Percentiles rank a stretch among this genome's conserved stretches.
phyloP scores from a whole-genome alignment of 2,888 invertebrate genomes.

The Pyrocoelia pectoralis region DNA sequence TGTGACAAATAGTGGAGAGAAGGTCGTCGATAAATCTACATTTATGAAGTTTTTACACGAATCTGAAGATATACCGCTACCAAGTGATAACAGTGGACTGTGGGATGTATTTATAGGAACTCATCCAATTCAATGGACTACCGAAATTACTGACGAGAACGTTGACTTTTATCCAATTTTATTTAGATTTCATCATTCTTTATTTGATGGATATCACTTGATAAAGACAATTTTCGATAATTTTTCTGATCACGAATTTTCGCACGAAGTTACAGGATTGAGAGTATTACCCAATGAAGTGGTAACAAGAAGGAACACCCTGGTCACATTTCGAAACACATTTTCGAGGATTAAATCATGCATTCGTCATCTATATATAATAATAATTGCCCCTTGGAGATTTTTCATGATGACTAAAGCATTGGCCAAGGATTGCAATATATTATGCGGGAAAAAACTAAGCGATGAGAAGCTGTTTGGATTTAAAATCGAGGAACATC shows the following conservation, averaged over 20 bases:
- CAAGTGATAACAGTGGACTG: conserved; percentile 3
- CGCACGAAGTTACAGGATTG: background rate
- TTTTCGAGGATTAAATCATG: background rate
- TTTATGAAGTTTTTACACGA: background rate
- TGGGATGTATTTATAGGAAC: conserved; percentile 17
- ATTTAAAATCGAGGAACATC: background rate
- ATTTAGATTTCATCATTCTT: conserved; percentile 10
- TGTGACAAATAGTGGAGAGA: background rate
- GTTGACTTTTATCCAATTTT: conserved; percentile 5
- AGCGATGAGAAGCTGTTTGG: background rate
- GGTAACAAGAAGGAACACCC: too few relatives aligned
- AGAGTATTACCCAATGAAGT: too few relatives aligned
- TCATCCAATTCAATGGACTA: conserved; percentile 8
- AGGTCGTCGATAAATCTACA: background rate
- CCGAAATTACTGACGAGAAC: background rate
- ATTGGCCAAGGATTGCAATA: background rate
- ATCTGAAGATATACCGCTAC: background rate
- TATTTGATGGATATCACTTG: conserved; percentile 13
- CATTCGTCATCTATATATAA: background rate
- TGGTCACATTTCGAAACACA: too few relatives aligned
- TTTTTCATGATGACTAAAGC: background rate
- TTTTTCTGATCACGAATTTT: background rate
- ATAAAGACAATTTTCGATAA: background rate
- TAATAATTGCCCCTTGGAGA: background rate
- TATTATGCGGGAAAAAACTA: background rate